Percentiles rank a stretch among this genome's conserved stretches.
These are phyloP conservation scores for Aythya fuligula DNA, from an alignment of 2,797 vertebrate species.

Conservation along the genomic window DNA sequence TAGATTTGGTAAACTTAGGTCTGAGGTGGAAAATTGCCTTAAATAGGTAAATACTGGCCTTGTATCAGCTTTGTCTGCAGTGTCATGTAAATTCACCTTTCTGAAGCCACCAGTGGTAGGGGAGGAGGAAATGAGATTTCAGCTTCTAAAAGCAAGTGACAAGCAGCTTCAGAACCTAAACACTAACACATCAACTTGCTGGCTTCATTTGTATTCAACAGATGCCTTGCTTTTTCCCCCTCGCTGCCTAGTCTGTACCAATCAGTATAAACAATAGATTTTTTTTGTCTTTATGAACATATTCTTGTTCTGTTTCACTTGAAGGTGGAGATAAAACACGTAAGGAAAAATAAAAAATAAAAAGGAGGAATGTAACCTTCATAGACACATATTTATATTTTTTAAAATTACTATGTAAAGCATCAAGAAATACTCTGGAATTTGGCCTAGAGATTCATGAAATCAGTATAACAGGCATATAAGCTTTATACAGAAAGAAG, in stretches of 20 bases:
- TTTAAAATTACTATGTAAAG: conserved; percentile 14
- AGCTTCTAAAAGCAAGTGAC: conserved; percentile 31
- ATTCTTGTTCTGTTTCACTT: conserved; percentile 59
- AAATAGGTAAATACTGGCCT: background rate
- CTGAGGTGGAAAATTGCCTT: background rate
- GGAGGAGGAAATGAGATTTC: background rate
- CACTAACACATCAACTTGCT: conserved; percentile 59
- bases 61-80: background rate
- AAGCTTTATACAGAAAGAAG: conserved; percentile 9
- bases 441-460: conserved; percentile 12
- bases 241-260: conserved; percentile 64
- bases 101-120: background rate
- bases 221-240: conserved; percentile 52
- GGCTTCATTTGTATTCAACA: conserved; percentile 77
- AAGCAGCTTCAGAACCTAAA: conserved; percentile 48
- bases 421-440: conserved; percentile 43
- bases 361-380: background rate
- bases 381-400: conserved; percentile 23
- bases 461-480: background rate
- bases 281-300: conserved; percentile 70
- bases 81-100: background rate
- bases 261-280: conserved; percentile 76
- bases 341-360: background rate
- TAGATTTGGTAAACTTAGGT: background rate
- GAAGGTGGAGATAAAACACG: conserved; percentile 40